Evolutionary conservation across 1,140 invertebrate species (phyloP).

Genomic region (Lordiphosa mommai): DNA sequence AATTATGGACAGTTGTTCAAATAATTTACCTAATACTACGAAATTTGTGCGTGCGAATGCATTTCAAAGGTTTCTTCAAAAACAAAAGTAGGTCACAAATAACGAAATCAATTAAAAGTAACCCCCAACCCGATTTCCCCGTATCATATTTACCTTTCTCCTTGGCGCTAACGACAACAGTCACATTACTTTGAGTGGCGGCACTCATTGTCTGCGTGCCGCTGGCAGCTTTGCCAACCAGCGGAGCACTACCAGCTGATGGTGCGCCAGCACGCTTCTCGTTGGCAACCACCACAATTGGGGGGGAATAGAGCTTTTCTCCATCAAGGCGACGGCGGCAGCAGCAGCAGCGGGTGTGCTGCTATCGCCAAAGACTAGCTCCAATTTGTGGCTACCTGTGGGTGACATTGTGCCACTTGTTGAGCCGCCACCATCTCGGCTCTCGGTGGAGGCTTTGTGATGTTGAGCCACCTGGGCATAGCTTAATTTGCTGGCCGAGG

Average conservation of each 20-base stretch:
- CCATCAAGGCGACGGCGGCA: conserved; percentile 4
- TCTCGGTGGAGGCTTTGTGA: conserved; percentile 81
- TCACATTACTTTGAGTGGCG: conserved; percentile 14
- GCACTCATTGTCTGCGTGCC: conserved; percentile 11
- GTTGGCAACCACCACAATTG: conserved; percentile 12
- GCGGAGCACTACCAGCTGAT: background rate
- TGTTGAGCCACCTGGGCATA: conserved; percentile 92
- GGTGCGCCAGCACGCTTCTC: conserved; percentile 45
- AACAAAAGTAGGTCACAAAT: too few species aligned
- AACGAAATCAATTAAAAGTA: too few species aligned
- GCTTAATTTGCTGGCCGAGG: conserved; percentile 84
- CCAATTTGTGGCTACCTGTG: conserved; percentile 55
- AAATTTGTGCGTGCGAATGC: too few species aligned
- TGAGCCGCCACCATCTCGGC: conserved; percentile 40
- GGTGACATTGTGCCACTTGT: conserved; percentile 35
- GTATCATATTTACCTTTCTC: conserved; percentile 46
- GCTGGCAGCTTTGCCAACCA: conserved; percentile 25
- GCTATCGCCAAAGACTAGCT: conserved; percentile 44
- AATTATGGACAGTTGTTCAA: too few species aligned
- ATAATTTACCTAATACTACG: too few species aligned
- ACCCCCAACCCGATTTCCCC: too few species aligned
- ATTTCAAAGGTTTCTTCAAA: too few species aligned
- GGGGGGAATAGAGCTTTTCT: conserved; percentile 33
- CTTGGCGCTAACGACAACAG: conserved; percentile 28
- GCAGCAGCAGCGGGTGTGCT: conserved; percentile 8